Conservation (phyloP, 2,113 vertebrate genomes). For the Orycteropus afer region DNA sequence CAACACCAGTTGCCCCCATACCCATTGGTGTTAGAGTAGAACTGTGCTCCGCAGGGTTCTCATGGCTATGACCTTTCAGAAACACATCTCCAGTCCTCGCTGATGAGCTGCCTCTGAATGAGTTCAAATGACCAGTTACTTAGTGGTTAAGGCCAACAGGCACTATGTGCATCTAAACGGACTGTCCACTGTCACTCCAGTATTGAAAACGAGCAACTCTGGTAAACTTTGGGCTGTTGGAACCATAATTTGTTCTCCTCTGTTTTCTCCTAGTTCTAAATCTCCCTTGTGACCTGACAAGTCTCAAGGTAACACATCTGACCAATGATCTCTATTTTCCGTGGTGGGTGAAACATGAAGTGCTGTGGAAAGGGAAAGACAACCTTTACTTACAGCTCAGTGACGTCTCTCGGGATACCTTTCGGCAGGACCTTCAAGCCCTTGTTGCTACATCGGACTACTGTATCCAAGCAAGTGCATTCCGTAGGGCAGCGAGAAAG, state of each 20-base stretch:
- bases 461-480: constrained; percentile 98
- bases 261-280: background rate
- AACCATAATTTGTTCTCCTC: background rate
- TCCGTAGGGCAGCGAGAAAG: constrained; percentile 94
- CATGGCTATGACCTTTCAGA: background rate
- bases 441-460: constrained; percentile 99
- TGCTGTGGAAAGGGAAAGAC: constrained; percentile 25
- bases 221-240: background rate
- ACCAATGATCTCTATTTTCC: background rate
- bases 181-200: background rate
- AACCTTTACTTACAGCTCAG: constrained; percentile 93
- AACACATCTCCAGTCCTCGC: background rate
- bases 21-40: background rate
- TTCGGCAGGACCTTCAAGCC: constrained; percentile 94
- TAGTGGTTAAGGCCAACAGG: background rate
- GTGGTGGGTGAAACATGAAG: background rate
- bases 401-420: constrained; percentile 97
- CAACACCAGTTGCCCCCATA: background rate
- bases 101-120: background rate
- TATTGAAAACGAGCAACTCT: background rate
- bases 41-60: background rate
- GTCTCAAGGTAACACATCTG: background rate
- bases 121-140: background rate
- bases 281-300: background rate
- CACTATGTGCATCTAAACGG: background rate